Base-by-base conservation (phyloP, 2,113 vertebrate species). In the Gyps fulvus region DNA sequence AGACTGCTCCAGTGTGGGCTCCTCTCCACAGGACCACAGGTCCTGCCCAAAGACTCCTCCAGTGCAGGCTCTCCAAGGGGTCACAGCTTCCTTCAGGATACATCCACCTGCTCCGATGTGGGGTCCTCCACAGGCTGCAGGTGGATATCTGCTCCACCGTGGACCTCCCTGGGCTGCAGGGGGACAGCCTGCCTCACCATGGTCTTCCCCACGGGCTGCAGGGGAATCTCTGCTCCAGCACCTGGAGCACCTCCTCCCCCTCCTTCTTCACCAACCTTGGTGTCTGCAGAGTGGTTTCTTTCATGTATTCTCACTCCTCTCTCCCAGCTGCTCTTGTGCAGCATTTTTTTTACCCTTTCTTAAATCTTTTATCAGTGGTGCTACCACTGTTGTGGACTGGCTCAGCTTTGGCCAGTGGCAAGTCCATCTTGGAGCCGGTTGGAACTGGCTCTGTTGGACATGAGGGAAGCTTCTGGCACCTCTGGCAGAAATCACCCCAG, bases 21-120 rank as follows among this genome's bases (percentile, higher is more conserved):
- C 23, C 22, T 69, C 19, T 71, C 34, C 13, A n/a, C 17, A 12
- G 18, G 19, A 42, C 25, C 18, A 29, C 42, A 29, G 18, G 42
- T 16, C 22, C 71, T 34, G 9, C 13, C 50, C 23, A 16, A 9
- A 40, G 6, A 11, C 21, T 54, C 2, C 69, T 40, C 36, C 27
- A 32, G 20, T 6, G 7, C 4, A 4, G 10, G 8, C 4, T 69
- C 6, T 54, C 26, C 25, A 71, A 2, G 7, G n/a, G 5, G 4
- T 52, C 14, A 32, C 36, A 36, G 19, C 34, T 36, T 47, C 26
- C 34, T 59, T 77, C 42, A 22, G 42, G 19, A 18, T 25, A 40
- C 4, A 42, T 25, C 25, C 38, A 66, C 11, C 19, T 55, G 49
- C 25, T 54, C 49, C 4, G 1, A 6, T 7, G 0, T n/a, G 38